Evolutionary conservation across 53 echinoderm and acorn worm species (phyloP), one percentile per base, ranked within the genome.

Genomic region (Holothuria scabra): DNA sequence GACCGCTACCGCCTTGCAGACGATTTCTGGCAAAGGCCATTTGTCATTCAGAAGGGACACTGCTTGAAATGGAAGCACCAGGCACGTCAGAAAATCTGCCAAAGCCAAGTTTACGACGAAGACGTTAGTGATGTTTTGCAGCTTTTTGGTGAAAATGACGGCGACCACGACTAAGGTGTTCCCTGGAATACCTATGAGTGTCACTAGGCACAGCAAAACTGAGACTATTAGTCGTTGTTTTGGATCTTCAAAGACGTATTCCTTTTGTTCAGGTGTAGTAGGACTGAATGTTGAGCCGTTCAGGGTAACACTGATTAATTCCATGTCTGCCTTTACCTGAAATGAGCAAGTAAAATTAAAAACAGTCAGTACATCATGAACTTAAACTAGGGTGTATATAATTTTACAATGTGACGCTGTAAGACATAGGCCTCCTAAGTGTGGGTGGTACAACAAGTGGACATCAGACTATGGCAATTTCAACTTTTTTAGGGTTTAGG

Each of bases 61-160:
- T 6, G 85, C 90, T 35, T 92, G 90, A 85, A 91, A 91, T 19
- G 95, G 95, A 37, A 95, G 65, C n/a, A 83, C 87, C 59, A 91
- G 28, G 41, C 89, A 89, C 12, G 93, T 93, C 22, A 91, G 67
- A 18, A 95, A 87, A 52, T 95, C 95, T 13, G 91, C 90, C 59
- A 87, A 87, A 57, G 91, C 87, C n/a, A 95, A 93, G 23, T 93
- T 93, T 37, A 93, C 88, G n/a, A 95, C 93, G 80, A 93, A 95
- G 33, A 95, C 91, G 66, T 95, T 95, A 13, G 95, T 95, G 13
- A 87, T 86, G 21, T 93, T 95, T 32, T 93, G 89, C 48, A 95
- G 90, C 46, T 83, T 85, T 52, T 89, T 87, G 21, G 93, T 87
- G 16, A 95, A 52, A 38, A 81, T 63, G 44, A 95, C 95, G 44